phyloP scores from a whole-genome alignment of 2,113 vertebrate genomes.

The Lophius piscatorius region DNA sequence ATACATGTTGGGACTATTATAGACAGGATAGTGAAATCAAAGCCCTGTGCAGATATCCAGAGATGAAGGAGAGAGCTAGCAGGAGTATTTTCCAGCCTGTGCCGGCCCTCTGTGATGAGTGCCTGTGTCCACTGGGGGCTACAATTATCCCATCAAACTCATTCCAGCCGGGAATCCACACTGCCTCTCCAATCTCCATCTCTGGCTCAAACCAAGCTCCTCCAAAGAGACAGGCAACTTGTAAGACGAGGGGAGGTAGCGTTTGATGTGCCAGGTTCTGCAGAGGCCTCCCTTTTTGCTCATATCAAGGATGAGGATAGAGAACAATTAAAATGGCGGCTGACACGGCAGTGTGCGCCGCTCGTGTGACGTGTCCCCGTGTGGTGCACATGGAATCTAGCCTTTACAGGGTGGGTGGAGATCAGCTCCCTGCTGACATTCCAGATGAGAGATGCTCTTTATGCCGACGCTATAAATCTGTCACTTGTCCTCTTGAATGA shows the following conservation, averaged over 20 bases:
- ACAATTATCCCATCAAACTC: slow-evolving; percentile 85
- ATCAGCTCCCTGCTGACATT: too few relatives aligned
- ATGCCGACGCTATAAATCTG: slow-evolving; percentile 47
- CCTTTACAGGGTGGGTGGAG: slow-evolving; percentile 23
- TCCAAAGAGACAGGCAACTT: slow-evolving; percentile 81
- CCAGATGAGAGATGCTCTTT: slow-evolving; percentile 14
- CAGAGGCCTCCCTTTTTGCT: slow-evolving; percentile 75
- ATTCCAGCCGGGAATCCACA: slow-evolving; percentile 73
- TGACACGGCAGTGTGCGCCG: slow-evolving; percentile 24
- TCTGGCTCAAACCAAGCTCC: slow-evolving; percentile 69
- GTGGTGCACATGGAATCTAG: slow-evolving; percentile 13
- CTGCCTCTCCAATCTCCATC: slow-evolving; percentile 62
- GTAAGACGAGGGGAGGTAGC: slow-evolving; percentile 77
- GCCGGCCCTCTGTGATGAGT: slow-evolving; percentile 75
- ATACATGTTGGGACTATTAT: slow-evolving; percentile 22
- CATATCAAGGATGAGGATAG: slow-evolving; percentile 75
- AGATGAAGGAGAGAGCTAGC: slow-evolving; percentile 37
- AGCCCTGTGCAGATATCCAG: slow-evolving; percentile 24
- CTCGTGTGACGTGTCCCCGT: slow-evolving; percentile 9
- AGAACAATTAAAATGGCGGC: slow-evolving; percentile 78
- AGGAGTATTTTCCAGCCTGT: slow-evolving; percentile 43
- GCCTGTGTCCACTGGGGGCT: slow-evolving; percentile 82
- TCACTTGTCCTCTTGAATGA: slow-evolving; percentile 28
- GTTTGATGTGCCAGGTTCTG: slow-evolving; percentile 80
- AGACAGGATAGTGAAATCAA: slow-evolving; percentile 40